A percentile compares a stretch with the other conserved stretches of the same genome.
Conservation (phyloP, 2,888 invertebrate species). For the Caenorhabditis macrosperma region DNA sequence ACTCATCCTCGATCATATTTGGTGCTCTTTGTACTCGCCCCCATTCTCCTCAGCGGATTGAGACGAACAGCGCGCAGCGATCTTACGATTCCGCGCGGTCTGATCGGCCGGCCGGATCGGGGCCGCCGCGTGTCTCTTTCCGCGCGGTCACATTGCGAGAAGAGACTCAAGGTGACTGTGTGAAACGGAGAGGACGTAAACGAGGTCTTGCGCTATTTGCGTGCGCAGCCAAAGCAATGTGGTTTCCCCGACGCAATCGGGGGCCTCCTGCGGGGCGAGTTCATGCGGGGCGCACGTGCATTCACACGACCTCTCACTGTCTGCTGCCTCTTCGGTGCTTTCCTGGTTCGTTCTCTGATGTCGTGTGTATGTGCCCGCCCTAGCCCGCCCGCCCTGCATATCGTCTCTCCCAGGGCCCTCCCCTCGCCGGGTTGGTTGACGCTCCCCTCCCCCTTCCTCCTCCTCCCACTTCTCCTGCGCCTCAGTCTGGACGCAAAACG, state of each 20-base stretch:
- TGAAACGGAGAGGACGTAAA: slow-evolving; percentile 42
- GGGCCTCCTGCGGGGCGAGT: slow-evolving; percentile 32
- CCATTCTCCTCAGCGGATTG: not conserved
- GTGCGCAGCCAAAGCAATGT: slow-evolving; percentile 55
- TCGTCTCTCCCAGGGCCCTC: slow-evolving; percentile 63
- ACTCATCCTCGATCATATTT: slow-evolving; percentile 14
- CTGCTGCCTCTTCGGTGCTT: slow-evolving; percentile 56
- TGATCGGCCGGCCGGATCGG: slow-evolving; percentile 39
- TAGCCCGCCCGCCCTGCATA: slow-evolving; percentile 54
- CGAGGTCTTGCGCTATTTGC: slow-evolving; percentile 53
- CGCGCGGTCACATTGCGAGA: slow-evolving; percentile 29
- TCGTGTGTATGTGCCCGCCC: slow-evolving; percentile 59
- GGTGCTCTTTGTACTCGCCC: slow-evolving; percentile 49
- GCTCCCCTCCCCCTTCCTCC: slow-evolving; percentile 52
- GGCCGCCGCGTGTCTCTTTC: slow-evolving; percentile 35
- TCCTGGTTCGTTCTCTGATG: slow-evolving; percentile 63
- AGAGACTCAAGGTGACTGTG: slow-evolving; percentile 31
- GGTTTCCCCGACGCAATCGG: slow-evolving; percentile 56
- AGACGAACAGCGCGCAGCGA: slow-evolving; percentile 19
- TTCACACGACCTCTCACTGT: slow-evolving; percentile 52
- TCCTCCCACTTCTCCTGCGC: slow-evolving; percentile 51
- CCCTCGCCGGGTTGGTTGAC: slow-evolving; percentile 58
- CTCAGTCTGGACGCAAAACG: slow-evolving; percentile 62
- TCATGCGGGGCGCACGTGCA: slow-evolving; percentile 61
- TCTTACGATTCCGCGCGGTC: slow-evolving; percentile 47